Percentiles rank a stretch among this genome's conserved stretches.
phyloP scores from a whole-genome alignment of 1,140 invertebrate genomes.

The Polypedilum vanderplanki region DNA sequence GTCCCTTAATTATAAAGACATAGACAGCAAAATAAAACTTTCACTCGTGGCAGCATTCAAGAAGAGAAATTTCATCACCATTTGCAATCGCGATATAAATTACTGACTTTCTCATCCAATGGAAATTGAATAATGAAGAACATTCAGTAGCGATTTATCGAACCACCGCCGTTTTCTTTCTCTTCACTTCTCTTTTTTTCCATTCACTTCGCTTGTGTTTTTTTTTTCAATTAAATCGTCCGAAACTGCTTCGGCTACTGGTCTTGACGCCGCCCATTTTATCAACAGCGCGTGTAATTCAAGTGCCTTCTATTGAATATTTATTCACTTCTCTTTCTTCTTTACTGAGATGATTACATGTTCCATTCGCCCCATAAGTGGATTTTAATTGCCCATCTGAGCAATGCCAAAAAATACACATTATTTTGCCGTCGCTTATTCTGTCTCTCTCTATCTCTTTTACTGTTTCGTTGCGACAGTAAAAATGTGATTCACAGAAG shows the following conservation, averaged over 20 bases:
- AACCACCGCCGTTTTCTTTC: background rate
- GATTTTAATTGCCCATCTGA: constrained; percentile 25
- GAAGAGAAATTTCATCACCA: background rate
- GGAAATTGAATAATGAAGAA: constrained; percentile 14
- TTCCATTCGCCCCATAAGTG: background rate
- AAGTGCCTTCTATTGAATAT: no score
- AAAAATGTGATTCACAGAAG: background rate
- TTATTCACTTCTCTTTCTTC: no score
- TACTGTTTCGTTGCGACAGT: background rate
- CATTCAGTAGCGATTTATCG: background rate
- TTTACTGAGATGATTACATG: no score
- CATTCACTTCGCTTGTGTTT: background rate
- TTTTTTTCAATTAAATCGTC: constrained; percentile 16
- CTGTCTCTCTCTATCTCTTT: background rate
- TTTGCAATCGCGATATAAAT: no score
- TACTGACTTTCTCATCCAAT: background rate
- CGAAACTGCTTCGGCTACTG: background rate
- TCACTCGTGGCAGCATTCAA: background rate
- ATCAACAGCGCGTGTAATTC: background rate
- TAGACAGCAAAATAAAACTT: no score
- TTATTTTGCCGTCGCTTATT: constrained; percentile 15
- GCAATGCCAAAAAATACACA: background rate
- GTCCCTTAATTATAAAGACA: no score
- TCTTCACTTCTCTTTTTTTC: constrained; percentile 1
- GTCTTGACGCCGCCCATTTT: background rate